Conservation (phyloP, 2,113 vertebrate genomes). For the Mobula birostris region DNA sequence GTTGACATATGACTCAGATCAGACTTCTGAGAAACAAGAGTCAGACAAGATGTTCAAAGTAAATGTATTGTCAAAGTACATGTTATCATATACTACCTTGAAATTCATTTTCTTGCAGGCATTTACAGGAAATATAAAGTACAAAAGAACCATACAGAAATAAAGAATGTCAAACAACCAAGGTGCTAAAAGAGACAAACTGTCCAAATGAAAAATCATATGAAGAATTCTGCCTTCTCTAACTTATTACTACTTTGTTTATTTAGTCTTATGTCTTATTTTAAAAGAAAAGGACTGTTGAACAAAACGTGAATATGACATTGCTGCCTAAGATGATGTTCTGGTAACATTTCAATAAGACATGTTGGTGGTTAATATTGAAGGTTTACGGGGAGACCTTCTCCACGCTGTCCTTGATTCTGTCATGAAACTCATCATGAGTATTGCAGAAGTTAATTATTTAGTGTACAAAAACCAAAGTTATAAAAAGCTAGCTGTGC, state of each 20-base stretch:
- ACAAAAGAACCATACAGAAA: too few relatives aligned
- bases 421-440: too few relatives aligned
- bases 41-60: background rate
- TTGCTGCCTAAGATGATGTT: background rate
- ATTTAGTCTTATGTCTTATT: background rate
- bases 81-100: too few relatives aligned
- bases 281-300: background rate
- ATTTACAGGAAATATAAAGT: too few relatives aligned
- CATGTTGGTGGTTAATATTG: background rate
- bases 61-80: too few relatives aligned
- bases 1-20: background rate
- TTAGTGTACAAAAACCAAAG: too few relatives aligned
- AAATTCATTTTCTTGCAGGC: too few relatives aligned
- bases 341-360: background rate
- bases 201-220: background rate
- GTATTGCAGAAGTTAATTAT: too few relatives aligned
- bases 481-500: too few relatives aligned
- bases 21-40: background rate
- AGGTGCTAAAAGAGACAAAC: too few relatives aligned
- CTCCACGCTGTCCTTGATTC: background rate
- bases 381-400: background rate
- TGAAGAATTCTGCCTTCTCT: background rate
- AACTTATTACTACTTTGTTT: background rate
- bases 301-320: background rate
- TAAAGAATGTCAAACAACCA: too few relatives aligned